Conservation (phyloP, 2,888 invertebrate genomes). For the Hydrotaea cyrtoneurina region DNA sequence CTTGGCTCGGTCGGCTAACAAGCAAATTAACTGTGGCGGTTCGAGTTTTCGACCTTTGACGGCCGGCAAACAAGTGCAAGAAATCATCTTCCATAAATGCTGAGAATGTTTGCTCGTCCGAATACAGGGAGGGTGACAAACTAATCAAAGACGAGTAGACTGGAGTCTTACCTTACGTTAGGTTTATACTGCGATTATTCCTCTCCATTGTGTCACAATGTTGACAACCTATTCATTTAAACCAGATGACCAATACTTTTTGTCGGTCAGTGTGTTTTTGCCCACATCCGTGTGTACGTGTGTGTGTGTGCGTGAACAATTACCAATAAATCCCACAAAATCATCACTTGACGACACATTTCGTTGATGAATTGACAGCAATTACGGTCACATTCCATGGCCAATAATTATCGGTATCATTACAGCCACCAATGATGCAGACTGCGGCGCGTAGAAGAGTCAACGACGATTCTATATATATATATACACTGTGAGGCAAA, state of each 20-base stretch:
- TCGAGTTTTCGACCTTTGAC: no score
- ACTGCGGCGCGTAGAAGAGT: background rate
- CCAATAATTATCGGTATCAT: background rate
- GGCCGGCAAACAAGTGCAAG: no score
- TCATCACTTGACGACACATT: conserved; percentile 3
- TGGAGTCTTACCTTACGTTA: no score
- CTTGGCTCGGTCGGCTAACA: no score
- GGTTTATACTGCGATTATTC: no score
- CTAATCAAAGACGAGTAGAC: no score
- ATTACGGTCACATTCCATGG: background rate
- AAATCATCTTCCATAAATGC: no score
- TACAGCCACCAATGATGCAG: conserved; percentile 10
- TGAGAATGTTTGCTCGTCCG: no score
- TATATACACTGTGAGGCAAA: conserved; percentile 19
- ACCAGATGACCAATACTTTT: conserved; percentile 7
- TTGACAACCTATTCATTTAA: background rate
- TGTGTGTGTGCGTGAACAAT: no score
- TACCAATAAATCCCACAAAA: background rate
- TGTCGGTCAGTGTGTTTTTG: background rate
- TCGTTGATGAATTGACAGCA: background rate
- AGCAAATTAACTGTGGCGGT: no score
- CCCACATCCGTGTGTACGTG: background rate
- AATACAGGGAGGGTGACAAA: no score
- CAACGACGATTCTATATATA: conserved; percentile 4
- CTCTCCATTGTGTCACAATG: no score